phyloP scores from a whole-genome alignment of 2,797 vertebrate genomes.

The Hippocampus kuda region DNA sequence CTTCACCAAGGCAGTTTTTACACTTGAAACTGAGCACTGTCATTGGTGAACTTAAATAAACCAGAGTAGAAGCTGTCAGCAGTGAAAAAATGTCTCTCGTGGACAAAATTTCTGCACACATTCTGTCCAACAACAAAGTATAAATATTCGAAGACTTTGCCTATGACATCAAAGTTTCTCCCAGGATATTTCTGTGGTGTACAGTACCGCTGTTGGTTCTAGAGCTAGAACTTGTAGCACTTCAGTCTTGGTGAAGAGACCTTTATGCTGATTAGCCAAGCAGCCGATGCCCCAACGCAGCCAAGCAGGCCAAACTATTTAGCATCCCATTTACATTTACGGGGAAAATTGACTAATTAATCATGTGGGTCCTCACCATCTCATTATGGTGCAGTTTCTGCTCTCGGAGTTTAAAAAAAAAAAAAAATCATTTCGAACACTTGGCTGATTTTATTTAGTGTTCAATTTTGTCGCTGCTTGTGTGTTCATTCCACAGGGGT shows the following conservation, averaged over 20 bases:
- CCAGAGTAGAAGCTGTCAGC: neutral
- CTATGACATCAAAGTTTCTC: neutral
- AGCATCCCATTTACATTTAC: conserved; percentile 63
- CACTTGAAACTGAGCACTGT: neutral
- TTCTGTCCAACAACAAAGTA: too few species aligned
- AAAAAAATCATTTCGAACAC: conserved; percentile 18
- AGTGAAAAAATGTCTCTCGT: neutral
- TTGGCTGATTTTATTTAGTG: conserved; percentile 11
- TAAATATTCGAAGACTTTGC: neutral
- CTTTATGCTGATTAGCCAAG: conserved; percentile 43
- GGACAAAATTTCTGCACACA: neutral
- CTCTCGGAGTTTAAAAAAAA: conserved; percentile 29
- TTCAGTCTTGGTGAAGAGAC: conserved; percentile 14
- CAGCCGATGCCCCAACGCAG: conserved; percentile 20
- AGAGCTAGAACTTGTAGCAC: neutral
- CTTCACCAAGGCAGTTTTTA: neutral
- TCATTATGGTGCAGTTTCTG: conserved; percentile 42
- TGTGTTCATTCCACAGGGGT: conserved; percentile 65
- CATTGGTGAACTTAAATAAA: neutral
- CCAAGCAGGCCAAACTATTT: conserved; percentile 40
- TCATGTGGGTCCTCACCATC: conserved; percentile 61
- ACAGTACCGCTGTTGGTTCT: neutral
- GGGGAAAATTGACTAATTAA: conserved; percentile 61
- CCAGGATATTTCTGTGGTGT: neutral
- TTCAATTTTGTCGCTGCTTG: conserved; percentile 9